phyloP scores from a whole-genome alignment of 2,888 invertebrate species.

The Ochropacha duplaris region DNA sequence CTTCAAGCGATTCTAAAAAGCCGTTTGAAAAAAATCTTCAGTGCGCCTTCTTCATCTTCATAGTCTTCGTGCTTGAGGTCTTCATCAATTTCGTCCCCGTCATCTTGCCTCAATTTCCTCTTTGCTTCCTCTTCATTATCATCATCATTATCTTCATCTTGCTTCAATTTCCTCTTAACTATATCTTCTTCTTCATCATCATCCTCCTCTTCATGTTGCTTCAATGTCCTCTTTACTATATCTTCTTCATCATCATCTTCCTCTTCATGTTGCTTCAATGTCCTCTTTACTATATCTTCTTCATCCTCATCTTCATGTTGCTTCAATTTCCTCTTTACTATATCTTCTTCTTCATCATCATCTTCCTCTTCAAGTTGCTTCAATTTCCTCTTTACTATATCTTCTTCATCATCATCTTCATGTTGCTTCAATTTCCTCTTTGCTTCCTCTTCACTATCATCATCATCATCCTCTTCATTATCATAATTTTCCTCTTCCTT shows the following conservation, averaged over 20 bases:
- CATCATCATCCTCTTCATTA: constrained; percentile 15
- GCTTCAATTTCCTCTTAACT: constrained; percentile 15
- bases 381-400: constrained; percentile 37
- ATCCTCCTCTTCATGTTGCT: constrained; percentile 14
- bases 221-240: constrained; percentile 40
- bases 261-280: constrained; percentile 14
- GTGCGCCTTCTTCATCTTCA: constrained; percentile 14
- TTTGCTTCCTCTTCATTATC: constrained; percentile 30
- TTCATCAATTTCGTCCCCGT: constrained; percentile 14
- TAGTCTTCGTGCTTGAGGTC: constrained; percentile 11
- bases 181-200: constrained; percentile 13
- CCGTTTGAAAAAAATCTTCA: constrained; percentile 45
- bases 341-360: constrained; percentile 11
- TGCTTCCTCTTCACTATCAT: constrained; percentile 22
- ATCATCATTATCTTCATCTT: constrained; percentile 20
- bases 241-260: constrained; percentile 17
- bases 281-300: constrained; percentile 25
- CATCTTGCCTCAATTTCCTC: constrained; percentile 20
- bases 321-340: constrained; percentile 15
- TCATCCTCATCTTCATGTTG: constrained; percentile 25
- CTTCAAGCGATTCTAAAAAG: constrained; percentile 47
- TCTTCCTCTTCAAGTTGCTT: constrained; percentile 19
- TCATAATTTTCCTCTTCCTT: constrained; percentile 23
- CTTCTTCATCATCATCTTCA: constrained; percentile 10
- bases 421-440: constrained; percentile 21